Conservation (phyloP, 2,113 vertebrate genomes). For the Ibidorhyncha struthersii region DNA sequence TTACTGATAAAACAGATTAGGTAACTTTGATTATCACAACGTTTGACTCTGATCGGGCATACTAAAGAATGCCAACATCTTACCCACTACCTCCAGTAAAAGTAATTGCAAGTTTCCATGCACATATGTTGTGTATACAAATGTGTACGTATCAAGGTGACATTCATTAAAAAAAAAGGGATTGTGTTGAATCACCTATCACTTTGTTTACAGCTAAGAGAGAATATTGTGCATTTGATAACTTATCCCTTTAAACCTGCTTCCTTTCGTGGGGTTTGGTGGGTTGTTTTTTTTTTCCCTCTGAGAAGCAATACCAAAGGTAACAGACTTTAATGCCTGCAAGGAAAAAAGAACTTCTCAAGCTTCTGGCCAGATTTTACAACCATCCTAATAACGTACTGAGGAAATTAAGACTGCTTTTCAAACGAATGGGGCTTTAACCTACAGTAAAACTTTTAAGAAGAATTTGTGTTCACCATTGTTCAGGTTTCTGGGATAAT, state of each 20-base stretch:
- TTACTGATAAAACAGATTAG: not conserved
- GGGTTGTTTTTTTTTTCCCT: not conserved
- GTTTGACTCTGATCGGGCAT: not conserved
- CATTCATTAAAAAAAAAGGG: not conserved
- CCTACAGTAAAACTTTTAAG: not conserved
- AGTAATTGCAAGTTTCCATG: not conserved
- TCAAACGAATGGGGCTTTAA: not conserved
- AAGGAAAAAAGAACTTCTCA: not conserved
- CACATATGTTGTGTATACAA: fast-evolving
- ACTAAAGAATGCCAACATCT: not conserved
- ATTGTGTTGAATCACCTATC: not conserved
- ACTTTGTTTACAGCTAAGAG: not conserved
- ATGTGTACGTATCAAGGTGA: not conserved
- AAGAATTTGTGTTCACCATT: not conserved
- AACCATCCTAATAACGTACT: not conserved
- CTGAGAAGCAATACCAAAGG: not conserved
- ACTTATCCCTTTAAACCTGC: not conserved
- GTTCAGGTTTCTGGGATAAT: conserved; percentile 11
- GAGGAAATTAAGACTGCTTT: not conserved
- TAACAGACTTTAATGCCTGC: not conserved
- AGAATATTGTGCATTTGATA: not conserved
- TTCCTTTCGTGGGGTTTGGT: not conserved
- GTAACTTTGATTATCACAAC: too few relatives aligned
- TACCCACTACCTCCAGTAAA: not conserved
- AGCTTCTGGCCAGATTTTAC: not conserved